Percentiles rank a stretch among this genome's conserved stretches.
phyloP scores from a whole-genome alignment of 2,797 vertebrate species.

The Lutjanus argentimaculatus region DNA sequence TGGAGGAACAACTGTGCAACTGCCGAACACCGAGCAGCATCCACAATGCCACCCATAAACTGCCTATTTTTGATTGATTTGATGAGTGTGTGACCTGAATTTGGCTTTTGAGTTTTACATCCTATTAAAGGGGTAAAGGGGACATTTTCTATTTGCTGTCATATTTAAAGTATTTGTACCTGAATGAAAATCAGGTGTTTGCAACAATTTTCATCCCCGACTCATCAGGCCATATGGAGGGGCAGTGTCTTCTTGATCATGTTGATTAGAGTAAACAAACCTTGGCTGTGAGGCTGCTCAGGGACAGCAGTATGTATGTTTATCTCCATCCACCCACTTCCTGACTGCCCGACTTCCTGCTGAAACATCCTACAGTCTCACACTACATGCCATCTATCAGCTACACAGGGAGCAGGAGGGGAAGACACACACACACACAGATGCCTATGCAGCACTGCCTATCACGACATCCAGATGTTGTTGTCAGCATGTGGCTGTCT shows the following conservation, averaged over 20 bases:
- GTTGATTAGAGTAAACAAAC: constrained; percentile 15
- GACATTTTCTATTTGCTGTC: not conserved
- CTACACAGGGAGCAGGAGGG: constrained; percentile 20
- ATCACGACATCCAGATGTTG: constrained; percentile 62
- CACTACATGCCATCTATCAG: constrained; percentile 37
- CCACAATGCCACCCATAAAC: not conserved
- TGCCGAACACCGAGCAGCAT: not conserved
- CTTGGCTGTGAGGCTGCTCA: not conserved
- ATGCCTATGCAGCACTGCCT: constrained; percentile 28
- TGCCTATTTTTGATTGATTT: not conserved
- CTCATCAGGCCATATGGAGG: not conserved
- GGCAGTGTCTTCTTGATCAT: not conserved
- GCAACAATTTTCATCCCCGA: not conserved
- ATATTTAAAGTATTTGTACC: not conserved
- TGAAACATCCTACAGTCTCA: constrained; percentile 11
- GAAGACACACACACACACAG: not conserved
- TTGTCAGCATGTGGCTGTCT: constrained; percentile 56
- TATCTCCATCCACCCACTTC: constrained; percentile 22
- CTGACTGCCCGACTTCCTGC: constrained; percentile 28
- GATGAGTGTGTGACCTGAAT: not conserved
- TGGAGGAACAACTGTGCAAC: not conserved
- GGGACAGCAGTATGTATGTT: constrained; percentile 19
- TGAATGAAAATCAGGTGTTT: not conserved
- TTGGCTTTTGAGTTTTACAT: not conserved
- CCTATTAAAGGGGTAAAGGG: not conserved